These are phyloP conservation scores for Hemiprocne comata DNA, from an alignment of 2,113 vertebrate genomes.

Conservation along the genomic window DNA sequence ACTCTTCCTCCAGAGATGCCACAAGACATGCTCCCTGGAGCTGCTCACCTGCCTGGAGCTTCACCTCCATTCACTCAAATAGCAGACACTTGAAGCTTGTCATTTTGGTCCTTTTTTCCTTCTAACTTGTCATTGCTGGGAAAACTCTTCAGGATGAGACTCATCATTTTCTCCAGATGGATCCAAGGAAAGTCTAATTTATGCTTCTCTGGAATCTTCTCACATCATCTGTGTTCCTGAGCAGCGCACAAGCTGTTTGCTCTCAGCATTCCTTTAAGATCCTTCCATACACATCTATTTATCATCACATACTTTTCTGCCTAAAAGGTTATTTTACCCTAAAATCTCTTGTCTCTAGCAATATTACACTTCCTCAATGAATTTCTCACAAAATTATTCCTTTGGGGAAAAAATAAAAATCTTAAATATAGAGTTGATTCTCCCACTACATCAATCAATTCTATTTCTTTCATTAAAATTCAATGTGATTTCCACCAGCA, in stretches of 20 bases:
- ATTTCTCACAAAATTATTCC: neutral
- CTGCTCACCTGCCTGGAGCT: no score
- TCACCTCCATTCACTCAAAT: no score
- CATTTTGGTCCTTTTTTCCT: neutral
- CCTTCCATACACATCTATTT: neutral
- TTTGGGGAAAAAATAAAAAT: neutral
- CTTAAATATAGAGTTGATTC: neutral
- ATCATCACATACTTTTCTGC: neutral
- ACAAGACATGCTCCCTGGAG: no score
- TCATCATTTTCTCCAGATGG: neutral
- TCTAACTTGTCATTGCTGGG: neutral
- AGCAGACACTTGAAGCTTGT: neutral
- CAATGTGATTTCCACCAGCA: neutral
- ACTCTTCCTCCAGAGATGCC: no score
- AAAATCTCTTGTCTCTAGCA: neutral
- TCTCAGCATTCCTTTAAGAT: neutral
- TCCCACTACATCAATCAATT: neutral
- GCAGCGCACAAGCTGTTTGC: neutral
- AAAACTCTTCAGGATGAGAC: neutral
- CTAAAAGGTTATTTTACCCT: neutral
- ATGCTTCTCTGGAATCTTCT: neutral
- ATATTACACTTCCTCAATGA: neutral
- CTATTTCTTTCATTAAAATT: neutral
- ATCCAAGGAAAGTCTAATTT: neutral
- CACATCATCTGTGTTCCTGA: neutral